Base-by-base conservation (phyloP, 2,797 vertebrate genomes). In the Bovichtus variegatus region DNA sequence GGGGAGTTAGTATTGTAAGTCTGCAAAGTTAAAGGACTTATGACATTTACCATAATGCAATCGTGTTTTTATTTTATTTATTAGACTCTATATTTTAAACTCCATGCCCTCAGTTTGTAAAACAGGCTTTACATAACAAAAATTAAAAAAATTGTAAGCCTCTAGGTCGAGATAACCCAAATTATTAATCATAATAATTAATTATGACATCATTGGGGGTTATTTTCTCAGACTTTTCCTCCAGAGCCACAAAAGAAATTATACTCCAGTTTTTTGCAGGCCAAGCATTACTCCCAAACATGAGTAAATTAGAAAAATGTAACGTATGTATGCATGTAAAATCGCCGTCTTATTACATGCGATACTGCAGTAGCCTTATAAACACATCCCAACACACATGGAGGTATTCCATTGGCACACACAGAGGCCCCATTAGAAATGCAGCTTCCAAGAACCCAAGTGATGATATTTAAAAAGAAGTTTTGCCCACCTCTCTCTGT, bases 401-500 rank as follows among this genome's bases (percentile, higher is more conserved):
- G n/a, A n/a, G n/a, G n/a, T n/a, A n/a, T 29, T 23, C 57, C 21
- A 58, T 18, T 29, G 13, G 50, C 41, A 36, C 66, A 61, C 69
- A 58, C 71, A 23, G 46, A 62, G 47, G 0, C 58, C 18, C 47
- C 64, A 61, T 64, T 68, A 64, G 46, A 76, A 77, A 80, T 50
- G 61, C 29, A 71, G 70, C 77, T 86, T 85, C 76, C 82, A 85
- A 77, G 81, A 87, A 85, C 72, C 68, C 61, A 68, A 73, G 73
- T 78, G 81, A 88, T 71, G 77, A 74, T 84, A 87, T 91, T 85
- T 84, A 79, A 85, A 80, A 84, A 81, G 86, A 86, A 81, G 89
- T 84, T 87, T 84, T 77, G 72, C 85, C 81, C 85, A 76, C 75
- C 76, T 85, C 81, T 80, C 82, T 78, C 84, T 80, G 70, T 90